Evolutionary conservation across 2,113 vertebrate species (phyloP), one percentile per base, ranked within the genome.

Genomic region (Cephalopholis sonnerati): DNA sequence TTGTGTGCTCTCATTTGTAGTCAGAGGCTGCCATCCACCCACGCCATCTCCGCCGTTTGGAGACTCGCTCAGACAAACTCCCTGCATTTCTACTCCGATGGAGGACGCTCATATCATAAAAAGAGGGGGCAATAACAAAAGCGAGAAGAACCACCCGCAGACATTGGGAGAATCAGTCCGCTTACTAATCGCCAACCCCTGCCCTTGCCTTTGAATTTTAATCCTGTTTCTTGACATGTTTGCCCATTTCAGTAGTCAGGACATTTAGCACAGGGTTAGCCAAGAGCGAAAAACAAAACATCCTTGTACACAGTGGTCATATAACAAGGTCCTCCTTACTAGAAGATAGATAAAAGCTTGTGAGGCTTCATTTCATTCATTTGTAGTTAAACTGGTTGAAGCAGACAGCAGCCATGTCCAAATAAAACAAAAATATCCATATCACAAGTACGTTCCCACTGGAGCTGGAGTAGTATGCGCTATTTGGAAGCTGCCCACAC

Each of bases 1-100:
- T 85, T 77, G 65, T 71, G 80, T 39, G 76, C 74, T 80, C 85
- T 93, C 88, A 93, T 95, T 94, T 94, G 90, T 90, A 93, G 90
- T 94, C 93, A 65, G 84, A 81, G 59, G 70, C 68, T 76, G 89
- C 67, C 80, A n/a, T 84, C 90, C 86, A 32, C 89, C 90, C 91
- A 89, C 90, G 82, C 75, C 66, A 51, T 84, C 87, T 74, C 81
- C 62, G 66, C 67, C 20, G 2, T 74, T 88, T 62, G 41, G 71
- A 91, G 65, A 81, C 85, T 66, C 36, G 2, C 79, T 67, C 70
- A 51, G 82, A 54, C 89, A 85, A 69, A 85, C 54, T 71, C 53
- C 51, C 22, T 66, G 53, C 79, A 80, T 81, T 72, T 61, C 57
- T 68, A 7, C 24, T 88, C 73, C 59, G 25, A 80, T 7, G 44